These are phyloP conservation scores for Coregonus sp. DNA, from an alignment of 2,797 vertebrate species.

Conservation along the genomic window DNA sequence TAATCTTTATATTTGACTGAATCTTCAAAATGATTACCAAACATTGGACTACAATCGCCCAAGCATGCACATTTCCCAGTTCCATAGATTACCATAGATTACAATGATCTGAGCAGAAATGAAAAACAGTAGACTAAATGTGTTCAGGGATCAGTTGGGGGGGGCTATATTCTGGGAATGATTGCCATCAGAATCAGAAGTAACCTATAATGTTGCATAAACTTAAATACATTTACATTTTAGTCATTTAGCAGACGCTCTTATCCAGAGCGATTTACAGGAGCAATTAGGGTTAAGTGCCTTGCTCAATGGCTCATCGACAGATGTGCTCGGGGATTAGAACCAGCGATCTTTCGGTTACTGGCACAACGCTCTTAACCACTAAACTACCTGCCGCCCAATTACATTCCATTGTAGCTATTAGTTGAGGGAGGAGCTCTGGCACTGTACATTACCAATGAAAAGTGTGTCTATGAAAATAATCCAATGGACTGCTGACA, in stretches of 20 bases:
- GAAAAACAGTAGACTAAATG: neutral
- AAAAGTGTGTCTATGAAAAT: neutral
- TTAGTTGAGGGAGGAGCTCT: neutral
- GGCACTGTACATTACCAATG: neutral
- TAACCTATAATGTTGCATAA: too few relatives aligned
- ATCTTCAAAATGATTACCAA: neutral
- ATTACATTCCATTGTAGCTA: neutral
- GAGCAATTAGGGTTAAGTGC: too few relatives aligned
- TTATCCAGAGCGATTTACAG: too few relatives aligned
- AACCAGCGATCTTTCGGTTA: too few relatives aligned
- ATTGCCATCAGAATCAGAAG: too few relatives aligned
- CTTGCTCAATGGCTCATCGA: too few relatives aligned
- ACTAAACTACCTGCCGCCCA: too few relatives aligned
- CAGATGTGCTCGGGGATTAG: too few relatives aligned
- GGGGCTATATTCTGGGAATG: too few relatives aligned
- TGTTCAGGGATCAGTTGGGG: neutral
- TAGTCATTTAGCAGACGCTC: too few relatives aligned
- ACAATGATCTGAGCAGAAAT: neutral
- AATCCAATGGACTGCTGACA: neutral
- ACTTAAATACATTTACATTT: too few relatives aligned
- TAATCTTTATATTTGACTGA: neutral
- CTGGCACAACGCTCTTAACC: too few relatives aligned
- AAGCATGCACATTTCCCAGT: neutral
- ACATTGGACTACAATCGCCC: neutral
- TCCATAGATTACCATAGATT: neutral